Base-by-base conservation (phyloP, 2,797 vertebrate genomes). In the Syngnathus acus region DNA sequence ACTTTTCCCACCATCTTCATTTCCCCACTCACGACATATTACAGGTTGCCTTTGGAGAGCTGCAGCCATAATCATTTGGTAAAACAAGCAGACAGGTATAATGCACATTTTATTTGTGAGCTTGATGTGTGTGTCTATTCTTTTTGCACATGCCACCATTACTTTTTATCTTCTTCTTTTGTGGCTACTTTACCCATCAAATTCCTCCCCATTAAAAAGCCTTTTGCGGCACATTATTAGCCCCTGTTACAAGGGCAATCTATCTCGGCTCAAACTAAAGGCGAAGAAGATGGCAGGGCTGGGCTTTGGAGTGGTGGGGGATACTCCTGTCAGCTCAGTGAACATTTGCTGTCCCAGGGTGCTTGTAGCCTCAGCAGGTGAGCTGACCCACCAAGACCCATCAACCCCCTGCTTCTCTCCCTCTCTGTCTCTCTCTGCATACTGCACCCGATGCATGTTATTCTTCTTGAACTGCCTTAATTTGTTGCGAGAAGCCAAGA, bases 331-430 rank as follows among this genome's bases (percentile, higher is more conserved):
- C 92, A 93, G 88, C 88, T 88, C 82, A 71, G 82, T 86, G 90
- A 92, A 91, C 89, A 90, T 89, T 87, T 88, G 83, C 85, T 86
- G 84, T 88, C 90, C 87, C 87, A 87, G 88, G 90, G 82, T 88
- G 89, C 88, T 90, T 92, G 90, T 92, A 91, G 81, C 82, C 89
- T 77, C 91, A 91, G 91, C 91, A 91, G 91, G 91, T 92, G 91
- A 87, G 82, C 84, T 90, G 91, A 90, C 90, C 91, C 88, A 84
- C 90, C 84, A 83, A 86, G 87, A 89, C 88, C 86, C 78, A 82
- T 88, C 89, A 86, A 78, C 81, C 87, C 80, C 82, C 81, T 75
- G 74, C 75, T 81, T 8, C 64, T 45, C 74, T 23, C 60, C 40
- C 68, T 2, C 61, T 38, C 39, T n/a, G 6, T 54, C n/a, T 17